These are phyloP conservation scores for Drosophila lacicola DNA, from an alignment of 2,888 invertebrate genomes.

Conservation along the genomic window DNA sequence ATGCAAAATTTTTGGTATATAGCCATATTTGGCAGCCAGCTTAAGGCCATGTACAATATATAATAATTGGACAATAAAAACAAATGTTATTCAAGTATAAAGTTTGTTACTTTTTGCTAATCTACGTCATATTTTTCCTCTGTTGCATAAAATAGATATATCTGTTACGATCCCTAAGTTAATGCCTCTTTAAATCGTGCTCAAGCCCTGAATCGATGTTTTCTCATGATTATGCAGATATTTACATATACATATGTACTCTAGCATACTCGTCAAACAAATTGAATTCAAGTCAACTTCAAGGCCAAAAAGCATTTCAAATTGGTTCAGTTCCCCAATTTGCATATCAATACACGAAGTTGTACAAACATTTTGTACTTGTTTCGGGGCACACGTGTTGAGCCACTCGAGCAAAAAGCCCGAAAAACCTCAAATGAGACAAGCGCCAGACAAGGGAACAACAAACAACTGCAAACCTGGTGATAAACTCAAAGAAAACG, in stretches of 20 bases:
- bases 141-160: too few relatives aligned
- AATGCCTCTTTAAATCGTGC: too few relatives aligned
- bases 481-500: slow-evolving; percentile 27
- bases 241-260: slow-evolving; percentile 22
- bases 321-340: slow-evolving; percentile 66
- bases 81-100: too few relatives aligned
- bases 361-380: slow-evolving; percentile 50
- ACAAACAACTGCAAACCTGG: slow-evolving; percentile 26
- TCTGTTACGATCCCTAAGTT: too few relatives aligned
- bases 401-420: slow-evolving; percentile 29
- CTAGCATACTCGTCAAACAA: slow-evolving; percentile 27
- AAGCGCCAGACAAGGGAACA: slow-evolving; percentile 24
- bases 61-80: too few relatives aligned
- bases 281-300: slow-evolving; percentile 55
- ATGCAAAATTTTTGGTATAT: too few relatives aligned
- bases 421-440: slow-evolving; percentile 26
- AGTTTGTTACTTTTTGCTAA: too few relatives aligned
- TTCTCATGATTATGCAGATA: slow-evolving; percentile 46
- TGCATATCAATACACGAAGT: slow-evolving; percentile 65
- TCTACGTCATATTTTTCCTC: too few relatives aligned
- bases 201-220: background rate
- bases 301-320: slow-evolving; percentile 75
- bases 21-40: too few relatives aligned
- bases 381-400: slow-evolving; percentile 55
- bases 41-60: too few relatives aligned